phyloP scores from a whole-genome alignment of 2,113 vertebrate species.

The Gobio gobio region DNA sequence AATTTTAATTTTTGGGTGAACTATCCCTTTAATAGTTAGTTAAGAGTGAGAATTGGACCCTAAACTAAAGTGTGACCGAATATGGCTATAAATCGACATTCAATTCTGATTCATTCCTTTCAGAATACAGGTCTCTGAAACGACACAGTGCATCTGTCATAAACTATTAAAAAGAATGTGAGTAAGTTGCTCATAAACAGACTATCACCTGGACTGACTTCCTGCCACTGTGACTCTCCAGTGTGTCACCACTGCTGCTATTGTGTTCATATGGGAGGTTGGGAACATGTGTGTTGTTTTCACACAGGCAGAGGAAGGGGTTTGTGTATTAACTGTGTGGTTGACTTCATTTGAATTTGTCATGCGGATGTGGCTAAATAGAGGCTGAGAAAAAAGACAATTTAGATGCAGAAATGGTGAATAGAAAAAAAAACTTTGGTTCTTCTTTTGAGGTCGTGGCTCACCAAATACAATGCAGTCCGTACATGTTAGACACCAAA shows the following conservation, averaged over 20 bases:
- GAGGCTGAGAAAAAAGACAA: not conserved
- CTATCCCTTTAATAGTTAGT: too few relatives aligned
- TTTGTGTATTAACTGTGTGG: conserved; percentile 14
- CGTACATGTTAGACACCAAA: not conserved
- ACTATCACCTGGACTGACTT: conserved; percentile 39
- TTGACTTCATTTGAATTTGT: conserved; percentile 39
- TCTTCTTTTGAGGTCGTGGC: conserved; percentile 15
- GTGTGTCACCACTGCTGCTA: conserved; percentile 17
- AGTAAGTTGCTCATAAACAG: conserved; percentile 5
- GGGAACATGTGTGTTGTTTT: conserved; percentile 5
- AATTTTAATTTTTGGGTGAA: too few relatives aligned
- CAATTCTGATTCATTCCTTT: not conserved
- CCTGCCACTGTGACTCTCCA: conserved; percentile 1
- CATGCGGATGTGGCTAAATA: conserved; percentile 43
- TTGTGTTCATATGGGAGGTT: not conserved
- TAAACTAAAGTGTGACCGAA: too few relatives aligned
- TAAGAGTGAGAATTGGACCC: too few relatives aligned
- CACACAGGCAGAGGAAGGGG: not conserved
- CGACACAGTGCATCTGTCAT: not conserved
- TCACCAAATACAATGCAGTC: not conserved
- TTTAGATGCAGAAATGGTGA: not conserved
- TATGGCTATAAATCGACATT: too few relatives aligned
- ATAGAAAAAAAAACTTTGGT: not conserved
- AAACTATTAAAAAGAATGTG: not conserved
- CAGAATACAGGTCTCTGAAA: not conserved